Evolutionary conservation across 2,888 invertebrate genomes (phyloP).

Genomic region (Caenorhabditis sp.): DNA sequence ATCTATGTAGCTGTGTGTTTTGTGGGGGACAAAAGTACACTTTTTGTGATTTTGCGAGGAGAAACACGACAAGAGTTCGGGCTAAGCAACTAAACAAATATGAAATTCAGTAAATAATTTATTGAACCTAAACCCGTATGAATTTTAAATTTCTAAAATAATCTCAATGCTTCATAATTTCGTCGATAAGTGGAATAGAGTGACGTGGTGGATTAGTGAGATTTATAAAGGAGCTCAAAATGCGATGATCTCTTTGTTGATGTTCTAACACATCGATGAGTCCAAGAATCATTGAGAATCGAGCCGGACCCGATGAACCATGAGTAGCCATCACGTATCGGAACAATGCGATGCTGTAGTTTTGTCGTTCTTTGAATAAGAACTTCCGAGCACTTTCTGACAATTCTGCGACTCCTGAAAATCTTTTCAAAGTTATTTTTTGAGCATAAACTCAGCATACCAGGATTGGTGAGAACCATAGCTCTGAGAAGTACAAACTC

Average conservation of each 20-base stretch:
- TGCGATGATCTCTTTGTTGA: conserved; percentile 24
- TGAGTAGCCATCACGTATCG: conserved; percentile 17
- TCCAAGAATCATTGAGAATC: conserved; percentile 21
- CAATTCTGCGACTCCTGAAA: not conserved
- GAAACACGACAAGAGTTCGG: too few relatives aligned
- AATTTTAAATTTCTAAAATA: too few relatives aligned
- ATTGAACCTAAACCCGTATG: too few relatives aligned
- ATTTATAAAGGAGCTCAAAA: not conserved
- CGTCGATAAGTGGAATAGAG: conserved; percentile 20
- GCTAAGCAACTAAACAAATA: too few relatives aligned
- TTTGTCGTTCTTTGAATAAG: conserved; percentile 13
- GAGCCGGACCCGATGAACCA: conserved; percentile 15
- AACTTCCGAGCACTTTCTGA: not conserved
- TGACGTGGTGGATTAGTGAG: conserved; percentile 3
- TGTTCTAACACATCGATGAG: conserved; percentile 24
- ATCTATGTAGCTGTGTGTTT: too few relatives aligned
- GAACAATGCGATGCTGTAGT: conserved; percentile 21
- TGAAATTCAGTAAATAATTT: too few relatives aligned
- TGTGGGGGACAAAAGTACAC: too few relatives aligned
- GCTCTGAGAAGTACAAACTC: not conserved
- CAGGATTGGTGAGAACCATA: not conserved
- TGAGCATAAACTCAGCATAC: not conserved
- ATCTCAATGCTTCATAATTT: conserved; percentile 10
- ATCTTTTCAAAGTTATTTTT: not conserved
- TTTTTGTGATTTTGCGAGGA: too few relatives aligned